phyloP scores from a whole-genome alignment of 2,888 invertebrate genomes.

The Watsonalla binaria region DNA sequence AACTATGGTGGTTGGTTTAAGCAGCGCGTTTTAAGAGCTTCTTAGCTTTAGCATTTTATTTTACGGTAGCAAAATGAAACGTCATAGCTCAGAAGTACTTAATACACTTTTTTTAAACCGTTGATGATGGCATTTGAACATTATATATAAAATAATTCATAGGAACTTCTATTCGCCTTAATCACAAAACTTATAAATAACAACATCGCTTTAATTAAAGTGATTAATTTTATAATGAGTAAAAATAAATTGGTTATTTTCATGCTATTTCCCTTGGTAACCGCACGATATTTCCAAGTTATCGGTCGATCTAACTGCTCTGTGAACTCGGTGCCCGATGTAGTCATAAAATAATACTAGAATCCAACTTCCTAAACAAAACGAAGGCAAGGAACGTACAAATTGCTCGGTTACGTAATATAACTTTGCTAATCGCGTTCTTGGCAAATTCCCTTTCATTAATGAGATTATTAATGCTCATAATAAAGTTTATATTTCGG shows the following conservation, averaged over 20 bases:
- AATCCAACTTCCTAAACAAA: constrained; percentile 31
- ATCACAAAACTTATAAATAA: no score
- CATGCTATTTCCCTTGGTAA: constrained; percentile 6
- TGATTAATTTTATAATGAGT: constrained; percentile 1
- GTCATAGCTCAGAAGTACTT: no score
- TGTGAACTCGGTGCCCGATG: constrained; percentile 45
- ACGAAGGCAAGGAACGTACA: constrained; percentile 16
- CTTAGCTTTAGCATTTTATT: no score
- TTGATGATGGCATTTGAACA: no score
- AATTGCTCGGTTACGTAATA: constrained; percentile 12
- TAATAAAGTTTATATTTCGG: background rate
- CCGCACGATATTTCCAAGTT: constrained; percentile 35
- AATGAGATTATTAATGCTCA: background rate
- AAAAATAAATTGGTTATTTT: background rate
- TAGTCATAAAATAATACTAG: constrained; percentile 29
- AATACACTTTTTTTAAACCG: no score
- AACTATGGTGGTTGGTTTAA: no score
- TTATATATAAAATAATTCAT: no score
- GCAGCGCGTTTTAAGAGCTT: no score
- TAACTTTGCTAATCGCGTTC: background rate
- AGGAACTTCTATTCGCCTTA: no score
- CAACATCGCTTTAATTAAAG: background rate
- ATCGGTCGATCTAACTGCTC: constrained; percentile 60
- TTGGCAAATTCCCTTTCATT: background rate
- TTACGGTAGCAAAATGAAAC: no score